phyloP scores from a whole-genome alignment of 2,113 vertebrate species.

The Pseudonaja textilis region DNA sequence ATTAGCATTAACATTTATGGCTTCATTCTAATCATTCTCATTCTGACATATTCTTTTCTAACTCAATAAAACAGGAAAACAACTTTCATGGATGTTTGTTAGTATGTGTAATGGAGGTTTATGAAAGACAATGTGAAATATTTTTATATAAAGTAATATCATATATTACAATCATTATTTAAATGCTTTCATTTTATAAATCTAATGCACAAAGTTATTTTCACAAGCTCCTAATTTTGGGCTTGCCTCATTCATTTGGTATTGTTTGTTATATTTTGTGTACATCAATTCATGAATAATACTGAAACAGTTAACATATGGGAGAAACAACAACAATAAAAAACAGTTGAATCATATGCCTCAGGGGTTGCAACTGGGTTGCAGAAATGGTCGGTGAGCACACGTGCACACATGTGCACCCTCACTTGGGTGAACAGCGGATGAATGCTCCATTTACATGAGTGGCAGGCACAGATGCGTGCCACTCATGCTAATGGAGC shows the following conservation, averaged over 20 bases:
- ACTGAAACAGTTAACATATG: not conserved
- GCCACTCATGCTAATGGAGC: not conserved
- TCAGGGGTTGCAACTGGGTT: too few relatives aligned
- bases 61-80: not conserved
- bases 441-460: not conserved
- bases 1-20: not conserved
- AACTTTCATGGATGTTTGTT: not conserved
- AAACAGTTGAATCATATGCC: not conserved
- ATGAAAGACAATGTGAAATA: not conserved
- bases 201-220: not conserved
- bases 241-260: not conserved
- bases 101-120: not conserved
- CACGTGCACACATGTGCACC: accelerated
- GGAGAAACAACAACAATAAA: not conserved
- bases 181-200: not conserved
- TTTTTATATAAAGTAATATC: not conserved
- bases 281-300: not conserved
- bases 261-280: not conserved
- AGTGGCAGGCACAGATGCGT: not conserved
- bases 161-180: not conserved
- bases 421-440: not conserved
- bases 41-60: not conserved
- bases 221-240: not conserved
- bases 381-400: not conserved
- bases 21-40: not conserved